phyloP scores from a whole-genome alignment of 1,140 invertebrate species.

The Asobara japonica region DNA sequence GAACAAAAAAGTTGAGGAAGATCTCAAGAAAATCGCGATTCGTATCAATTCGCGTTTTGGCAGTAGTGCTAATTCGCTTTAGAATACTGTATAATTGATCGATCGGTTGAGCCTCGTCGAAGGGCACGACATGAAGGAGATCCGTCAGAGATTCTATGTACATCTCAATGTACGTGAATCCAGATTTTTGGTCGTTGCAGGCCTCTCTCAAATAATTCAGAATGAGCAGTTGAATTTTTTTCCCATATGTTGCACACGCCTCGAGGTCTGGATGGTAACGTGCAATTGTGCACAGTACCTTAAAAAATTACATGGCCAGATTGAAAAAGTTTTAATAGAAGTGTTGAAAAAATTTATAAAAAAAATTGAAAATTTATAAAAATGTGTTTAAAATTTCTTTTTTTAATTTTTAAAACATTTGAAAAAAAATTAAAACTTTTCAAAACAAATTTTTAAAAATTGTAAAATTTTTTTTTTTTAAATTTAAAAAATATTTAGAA shows the following conservation, averaged over 20 bases:
- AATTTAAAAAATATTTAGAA: no score
- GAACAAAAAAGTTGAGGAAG: slow-evolving; percentile 43
- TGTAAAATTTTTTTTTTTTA: no score
- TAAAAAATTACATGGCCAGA: not conserved
- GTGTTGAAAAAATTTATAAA: no score
- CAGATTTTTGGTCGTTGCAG: not conserved
- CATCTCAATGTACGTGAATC: slow-evolving; percentile 17
- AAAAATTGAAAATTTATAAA: no score
- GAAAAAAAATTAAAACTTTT: no score
- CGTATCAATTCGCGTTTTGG: not conserved
- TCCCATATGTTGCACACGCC: not conserved
- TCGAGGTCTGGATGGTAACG: slow-evolving; percentile 14
- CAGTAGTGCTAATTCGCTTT: slow-evolving; percentile 22
- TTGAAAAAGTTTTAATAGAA: no score
- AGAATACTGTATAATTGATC: slow-evolving; percentile 36
- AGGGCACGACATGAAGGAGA: slow-evolving; percentile 42
- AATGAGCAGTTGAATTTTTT: not conserved
- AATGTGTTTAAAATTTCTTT: no score
- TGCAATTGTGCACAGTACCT: slow-evolving; percentile 6
- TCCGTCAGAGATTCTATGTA: slow-evolving; percentile 45
- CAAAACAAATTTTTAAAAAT: no score
- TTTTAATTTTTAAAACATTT: no score
- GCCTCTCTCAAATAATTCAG: not conserved
- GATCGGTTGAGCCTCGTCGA: slow-evolving; percentile 4
- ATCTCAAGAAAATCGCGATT: slow-evolving; percentile 35